Evolutionary conservation across 2,113 vertebrate species (phyloP), one percentile per base, ranked within the genome.

Genomic region (Globicephala melas): DNA sequence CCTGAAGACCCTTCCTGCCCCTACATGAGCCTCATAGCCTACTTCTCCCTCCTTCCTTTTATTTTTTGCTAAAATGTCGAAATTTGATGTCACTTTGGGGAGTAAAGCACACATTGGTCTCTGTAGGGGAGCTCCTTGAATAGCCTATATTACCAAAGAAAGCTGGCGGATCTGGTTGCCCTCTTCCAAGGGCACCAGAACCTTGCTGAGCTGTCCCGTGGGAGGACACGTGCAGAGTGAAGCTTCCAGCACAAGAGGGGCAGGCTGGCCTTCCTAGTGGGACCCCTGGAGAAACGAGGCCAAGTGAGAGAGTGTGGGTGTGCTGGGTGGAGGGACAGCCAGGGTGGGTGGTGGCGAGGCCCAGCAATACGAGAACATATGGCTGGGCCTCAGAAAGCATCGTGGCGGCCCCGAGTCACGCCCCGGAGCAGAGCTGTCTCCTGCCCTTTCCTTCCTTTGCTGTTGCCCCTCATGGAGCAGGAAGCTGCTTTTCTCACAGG

Each of bases 331-430:
- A 86, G 18, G 4, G 55, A n/a, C 67, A 12, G 1, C 55, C 33
- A 74, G 41, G 10, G 3, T 1, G 31, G 60, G 11, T 70, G n/a
- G 17, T 3, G 23, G 58, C n/a, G 44, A 86, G 41, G 33, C 55
- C 33, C 79, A 38, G 47, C 8, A 14, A 10, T 1, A 17, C 0
- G 11, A 86, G n/a, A 82, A 47, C 47, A 2, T 0, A 38, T 0
- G 2, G 9, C 31, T 15, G 1, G 2, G 3, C 26, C 26, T 33
- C 65, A 33, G 3, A 60, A 95, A 25, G 53, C 62, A 89, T 60
- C 21, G 8, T 2, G 17, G 28, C 0, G 0, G 38, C 44, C 6
- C 15, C 5, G 12, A 31, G 8, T 7, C 67, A n/a, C 47, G n/a
- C 23, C 1, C 0, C 1, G 6, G 74, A 36, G 44, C 47, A 55